Base-by-base conservation (phyloP, 2,888 invertebrate genomes). In the Calliphora vomitoria region DNA sequence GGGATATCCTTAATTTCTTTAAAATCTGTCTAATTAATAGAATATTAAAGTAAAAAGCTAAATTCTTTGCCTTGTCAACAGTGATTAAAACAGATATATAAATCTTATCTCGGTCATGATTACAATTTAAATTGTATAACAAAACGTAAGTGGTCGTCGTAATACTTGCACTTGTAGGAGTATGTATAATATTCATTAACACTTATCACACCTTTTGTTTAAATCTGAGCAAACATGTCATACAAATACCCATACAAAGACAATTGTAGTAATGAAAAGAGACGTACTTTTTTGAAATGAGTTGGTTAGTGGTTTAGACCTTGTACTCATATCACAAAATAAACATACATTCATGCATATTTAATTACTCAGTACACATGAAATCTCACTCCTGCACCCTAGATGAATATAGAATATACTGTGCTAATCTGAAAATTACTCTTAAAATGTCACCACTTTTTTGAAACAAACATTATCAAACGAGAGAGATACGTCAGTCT, bases 101-200 rank as follows among this genome's bases (percentile, higher is more conserved):
- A 53, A 82, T 79, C 82, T 85, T 85, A 87, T 87, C 87, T 85
- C 87, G 87, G 85, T 82, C 87, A 85, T 82, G 85, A 87, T 72
- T 71, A 41, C 71, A 85, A 79, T 69, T 71, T 64, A 82, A 83
- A 82, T 85, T 66, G 64, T 79, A 82, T 85, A 44, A 44, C 75
- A 55, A 47, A 79, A 62, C 66, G 53, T 68, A 84, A 72, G 20
- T 25, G 71, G 80, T 5, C 44, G 31, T 31, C n/a, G 38, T 60
- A 15, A 25, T 50, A 80, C 53, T 72, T 41, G 18, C 41, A 53
- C 55, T 58, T 58, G 44, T 35, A 60, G 4, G 47, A 15, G 18
- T 58, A 47, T 66, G 74, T 75, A 35, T 35, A 20, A 68, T 82
- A 82, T 87, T 87, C 85, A 85, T 87, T 87, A 87, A 85, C 87